Evolutionary conservation across 2,888 invertebrate species (phyloP), one percentile per base, ranked within the genome.

Genomic region (Bruchidius siliquastri): DNA sequence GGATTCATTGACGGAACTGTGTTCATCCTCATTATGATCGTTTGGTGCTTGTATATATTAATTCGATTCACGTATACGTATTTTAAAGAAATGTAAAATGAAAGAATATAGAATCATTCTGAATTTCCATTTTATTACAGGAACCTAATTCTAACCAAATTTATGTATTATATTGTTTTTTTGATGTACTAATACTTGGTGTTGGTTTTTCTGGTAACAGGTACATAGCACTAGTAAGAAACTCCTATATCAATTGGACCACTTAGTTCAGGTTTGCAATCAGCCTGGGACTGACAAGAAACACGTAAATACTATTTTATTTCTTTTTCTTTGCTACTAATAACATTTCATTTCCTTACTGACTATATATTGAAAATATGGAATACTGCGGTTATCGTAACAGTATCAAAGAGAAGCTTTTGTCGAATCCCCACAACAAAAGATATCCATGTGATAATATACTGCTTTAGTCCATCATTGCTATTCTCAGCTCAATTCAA

Each of bases 171-270:
- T 68, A 68, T 68, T 22, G 21, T 68, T 68, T 21, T 68, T 68
- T 68, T 21, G 21, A 68, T 68, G 21, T 68, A 68, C 21, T 68
- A 68, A 67, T 67, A 71, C 67, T 67, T 80, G 85, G 85, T 84
- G 84, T 84, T 85, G 85, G 85, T 84, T 74, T 76, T 68, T 68
- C 78, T 83, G 83, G 83, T 86, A 85, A 77, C 88, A 95, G 94
- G 95, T 96, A 83, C 97, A 97, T 89, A 96, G 96, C 83, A 97
- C 96, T 82, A 96, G 96, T 89, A 97, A 97, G 90, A 97, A 97
- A 89, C 90, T 97, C 84, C 91, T 97, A 82, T 97, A 97, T 88
- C 97, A 97, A 87, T 90, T 97, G 85, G 97, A 97, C 88, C 96
- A 96, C 87, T 90, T 97, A 87, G 96, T 97, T 83, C 97, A 97